Conservation (phyloP, 2,888 invertebrate species). For the Blastobasis lacticolella region DNA sequence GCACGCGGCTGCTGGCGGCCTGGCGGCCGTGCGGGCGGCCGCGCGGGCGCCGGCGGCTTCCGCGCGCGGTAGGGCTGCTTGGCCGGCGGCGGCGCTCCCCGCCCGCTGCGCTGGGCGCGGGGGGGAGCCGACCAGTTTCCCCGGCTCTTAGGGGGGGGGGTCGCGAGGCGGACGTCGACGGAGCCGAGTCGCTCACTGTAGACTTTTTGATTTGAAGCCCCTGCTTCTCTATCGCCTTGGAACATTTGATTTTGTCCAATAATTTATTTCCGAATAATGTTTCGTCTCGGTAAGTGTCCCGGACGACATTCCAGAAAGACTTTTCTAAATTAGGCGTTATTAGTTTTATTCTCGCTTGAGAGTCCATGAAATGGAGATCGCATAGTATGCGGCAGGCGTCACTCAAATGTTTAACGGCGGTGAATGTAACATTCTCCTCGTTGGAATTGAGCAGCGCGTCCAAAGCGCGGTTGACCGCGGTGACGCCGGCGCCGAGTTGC, state of each 20-base stretch:
- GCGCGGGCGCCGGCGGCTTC: too few relatives aligned
- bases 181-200: not conserved
- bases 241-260: constrained; percentile 14
- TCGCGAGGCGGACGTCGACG: not conserved
- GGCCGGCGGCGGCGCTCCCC: too few relatives aligned
- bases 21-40: not conserved
- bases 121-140: not conserved
- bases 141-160: too few relatives aligned
- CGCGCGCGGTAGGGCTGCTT: too few relatives aligned
- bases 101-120: not conserved
- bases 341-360: constrained; percentile 5
- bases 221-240: constrained; percentile 12
- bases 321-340: constrained; percentile 5
- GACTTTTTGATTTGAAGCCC: constrained; percentile 10
- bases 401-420: constrained; percentile 4
- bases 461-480: too few relatives aligned
- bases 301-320: constrained; percentile 4
- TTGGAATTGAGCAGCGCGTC: too few relatives aligned
- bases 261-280: constrained; percentile 10
- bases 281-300: too few relatives aligned
- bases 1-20: not conserved
- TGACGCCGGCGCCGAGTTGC: too few relatives aligned
- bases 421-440: too few relatives aligned
- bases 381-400: constrained; percentile 8
- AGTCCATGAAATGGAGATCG: constrained; percentile 6